Conservation (phyloP, 2,888 invertebrate genomes). For the Scrobipalpa costella region DNA sequence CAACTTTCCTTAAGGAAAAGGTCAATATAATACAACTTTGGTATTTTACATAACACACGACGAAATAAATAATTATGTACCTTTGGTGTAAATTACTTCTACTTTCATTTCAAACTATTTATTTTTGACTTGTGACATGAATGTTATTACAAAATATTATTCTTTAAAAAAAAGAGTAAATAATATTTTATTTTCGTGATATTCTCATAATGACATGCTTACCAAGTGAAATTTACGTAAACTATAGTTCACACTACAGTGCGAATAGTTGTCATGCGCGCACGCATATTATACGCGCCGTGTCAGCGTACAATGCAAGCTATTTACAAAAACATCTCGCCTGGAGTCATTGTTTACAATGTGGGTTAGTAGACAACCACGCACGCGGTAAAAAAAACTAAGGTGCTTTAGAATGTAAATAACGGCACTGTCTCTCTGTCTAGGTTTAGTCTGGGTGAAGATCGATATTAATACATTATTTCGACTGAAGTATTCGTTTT, state of each 20-base stretch:
- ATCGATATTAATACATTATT: not conserved
- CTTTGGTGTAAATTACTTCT: not conserved
- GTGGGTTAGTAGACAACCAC: not conserved
- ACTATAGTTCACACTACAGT: not conserved
- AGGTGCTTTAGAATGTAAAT: slow-evolving; percentile 20
- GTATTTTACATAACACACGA: too few species aligned
- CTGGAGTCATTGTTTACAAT: slow-evolving; percentile 9
- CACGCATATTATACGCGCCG: not conserved
- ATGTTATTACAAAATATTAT: not conserved
- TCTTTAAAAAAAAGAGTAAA: not conserved
- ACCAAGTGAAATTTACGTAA: not conserved
- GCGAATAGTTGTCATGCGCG: slow-evolving; percentile 6
- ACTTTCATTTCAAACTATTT: too few species aligned
- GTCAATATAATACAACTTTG: too few species aligned
- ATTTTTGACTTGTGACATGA: not conserved
- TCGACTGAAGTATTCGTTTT: too few species aligned
- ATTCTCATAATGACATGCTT: not conserved
- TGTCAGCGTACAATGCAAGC: slow-evolving; percentile 16
- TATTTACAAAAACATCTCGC: slow-evolving; percentile 17
- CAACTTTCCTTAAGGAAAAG: too few species aligned
- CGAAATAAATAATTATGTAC: too few species aligned
- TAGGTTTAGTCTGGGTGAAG: not conserved
- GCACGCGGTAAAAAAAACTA: not conserved
- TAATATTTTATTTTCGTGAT: not conserved
- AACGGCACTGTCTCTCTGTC: not conserved